phyloP scores from a whole-genome alignment of 37 sponge, comb jelly and placozoan genomes.

The Ephydatia muelleri region DNA sequence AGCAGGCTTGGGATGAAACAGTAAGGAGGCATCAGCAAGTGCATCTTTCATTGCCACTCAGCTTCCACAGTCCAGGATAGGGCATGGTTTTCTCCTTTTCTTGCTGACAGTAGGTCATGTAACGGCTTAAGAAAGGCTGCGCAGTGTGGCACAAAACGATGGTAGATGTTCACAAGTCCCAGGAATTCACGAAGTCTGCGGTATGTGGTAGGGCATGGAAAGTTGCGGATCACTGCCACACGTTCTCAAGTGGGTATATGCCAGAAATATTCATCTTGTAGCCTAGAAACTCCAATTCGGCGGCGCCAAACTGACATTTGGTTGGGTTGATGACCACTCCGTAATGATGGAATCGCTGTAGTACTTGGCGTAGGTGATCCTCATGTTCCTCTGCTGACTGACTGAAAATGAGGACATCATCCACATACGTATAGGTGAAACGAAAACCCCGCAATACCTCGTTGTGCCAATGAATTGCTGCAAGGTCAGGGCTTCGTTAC shows the following conservation, averaged over 20 bases:
- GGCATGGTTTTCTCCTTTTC: too few relatives aligned
- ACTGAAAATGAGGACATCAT: slow-evolving; percentile 18
- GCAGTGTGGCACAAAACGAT: slow-evolving; percentile 34
- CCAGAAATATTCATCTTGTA: background rate
- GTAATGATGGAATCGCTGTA: too few relatives aligned
- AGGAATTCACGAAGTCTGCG: slow-evolving; percentile 43
- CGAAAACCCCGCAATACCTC: slow-evolving; percentile 6
- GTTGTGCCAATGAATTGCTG: slow-evolving; percentile 5
- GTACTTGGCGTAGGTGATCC: slow-evolving; percentile 28
- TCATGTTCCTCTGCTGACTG: slow-evolving; percentile 42
- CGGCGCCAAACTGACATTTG: slow-evolving; percentile 9
- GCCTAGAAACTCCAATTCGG: slow-evolving; percentile 2
- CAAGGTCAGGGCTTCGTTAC: slow-evolving; percentile 5
- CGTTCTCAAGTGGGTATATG: background rate
- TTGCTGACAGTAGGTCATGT: slow-evolving; percentile 16
- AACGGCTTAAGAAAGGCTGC: slow-evolving; percentile 34
- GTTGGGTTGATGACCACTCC: background rate
- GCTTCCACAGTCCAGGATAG: slow-evolving; percentile 17
- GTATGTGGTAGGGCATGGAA: slow-evolving; percentile 28
- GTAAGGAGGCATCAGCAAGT: slow-evolving; percentile 44
- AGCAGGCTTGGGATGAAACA: slow-evolving; percentile 47
- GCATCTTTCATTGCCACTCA: slow-evolving; percentile 26
- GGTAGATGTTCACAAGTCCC: slow-evolving; percentile 53
- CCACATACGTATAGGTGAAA: slow-evolving; percentile 12
- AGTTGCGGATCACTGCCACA: slow-evolving; percentile 30